These are phyloP conservation scores for Drosophila neutralis DNA, from an alignment of 2,888 invertebrate genomes.

Conservation along the genomic window DNA sequence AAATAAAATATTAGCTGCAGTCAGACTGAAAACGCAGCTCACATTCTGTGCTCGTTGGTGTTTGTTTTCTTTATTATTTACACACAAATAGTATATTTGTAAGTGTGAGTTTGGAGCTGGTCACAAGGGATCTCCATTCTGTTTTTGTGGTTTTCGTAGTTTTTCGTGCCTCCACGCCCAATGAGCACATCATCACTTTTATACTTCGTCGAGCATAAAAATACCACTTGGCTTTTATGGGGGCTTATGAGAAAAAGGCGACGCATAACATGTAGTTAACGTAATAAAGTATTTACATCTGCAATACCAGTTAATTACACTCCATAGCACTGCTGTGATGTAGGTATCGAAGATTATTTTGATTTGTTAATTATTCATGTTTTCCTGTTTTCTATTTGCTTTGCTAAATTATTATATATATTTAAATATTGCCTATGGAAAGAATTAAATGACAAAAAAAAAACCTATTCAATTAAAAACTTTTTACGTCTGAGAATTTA, in stretches of 20 bases:
- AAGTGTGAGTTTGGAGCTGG: background rate
- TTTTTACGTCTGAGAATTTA: background rate
- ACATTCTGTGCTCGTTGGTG: too few relatives aligned
- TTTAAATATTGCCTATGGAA: background rate
- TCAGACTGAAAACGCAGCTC: background rate
- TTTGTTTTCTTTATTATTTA: background rate
- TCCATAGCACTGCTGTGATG: background rate
- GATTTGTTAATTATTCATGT: background rate
- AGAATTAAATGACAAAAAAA: background rate
- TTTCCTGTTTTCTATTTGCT: background rate
- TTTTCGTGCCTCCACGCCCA: slow-evolving; percentile 21
- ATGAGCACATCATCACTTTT: slow-evolving; percentile 51
- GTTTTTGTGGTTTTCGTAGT: background rate
- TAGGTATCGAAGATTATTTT: background rate
- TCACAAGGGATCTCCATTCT: background rate
- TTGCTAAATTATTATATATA: background rate
- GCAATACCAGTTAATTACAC: background rate
- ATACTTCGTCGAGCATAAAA: slow-evolving; percentile 70
- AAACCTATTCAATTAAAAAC: too few relatives aligned
- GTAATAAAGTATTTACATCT: background rate
- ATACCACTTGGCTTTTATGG: slow-evolving; percentile 14
- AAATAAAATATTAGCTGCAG: background rate
- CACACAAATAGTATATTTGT: background rate
- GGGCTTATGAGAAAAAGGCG: slow-evolving; percentile 3
- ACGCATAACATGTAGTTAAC: background rate